A percentile compares a stretch with the other conserved stretches of the same genome.
These are phyloP conservation scores for Lophura nycthemera DNA, from an alignment of 2,113 vertebrate genomes.

Conservation along the genomic window DNA sequence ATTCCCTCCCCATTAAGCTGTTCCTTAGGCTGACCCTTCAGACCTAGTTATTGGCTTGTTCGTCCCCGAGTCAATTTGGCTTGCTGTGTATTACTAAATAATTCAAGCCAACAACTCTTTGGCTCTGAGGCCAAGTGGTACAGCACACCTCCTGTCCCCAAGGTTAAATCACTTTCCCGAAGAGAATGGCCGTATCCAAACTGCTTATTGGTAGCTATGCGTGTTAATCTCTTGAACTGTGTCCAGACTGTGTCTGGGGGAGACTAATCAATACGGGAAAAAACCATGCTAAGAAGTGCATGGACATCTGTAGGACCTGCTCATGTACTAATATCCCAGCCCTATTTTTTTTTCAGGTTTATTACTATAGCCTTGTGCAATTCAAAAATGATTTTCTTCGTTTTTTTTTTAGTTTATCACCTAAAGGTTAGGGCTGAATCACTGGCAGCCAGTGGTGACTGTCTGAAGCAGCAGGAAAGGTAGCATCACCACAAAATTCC, in stretches of 20 bases:
- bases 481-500: not conserved
- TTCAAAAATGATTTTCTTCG: not conserved
- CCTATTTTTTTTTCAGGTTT: not conserved
- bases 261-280: not conserved
- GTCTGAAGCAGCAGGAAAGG: not conserved
- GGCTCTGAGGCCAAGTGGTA: not conserved
- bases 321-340: not conserved
- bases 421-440: not conserved
- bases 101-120: not conserved
- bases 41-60: not conserved
- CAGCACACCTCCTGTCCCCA: not conserved
- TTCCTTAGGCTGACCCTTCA: constrained; percentile 22
- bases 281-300: not conserved
- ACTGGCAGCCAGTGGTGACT: not conserved
- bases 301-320: not conserved
- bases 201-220: not conserved
- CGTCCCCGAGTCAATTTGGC: not conserved
- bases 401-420: not conserved
- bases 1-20: not conserved
- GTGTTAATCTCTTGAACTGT: not conserved
- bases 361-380: not conserved
- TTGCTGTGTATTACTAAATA: constrained; percentile 1
- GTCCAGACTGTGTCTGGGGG: not conserved
- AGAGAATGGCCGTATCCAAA: not conserved
- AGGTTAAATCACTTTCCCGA: not conserved